phyloP scores from a whole-genome alignment of 2,797 vertebrate genomes.

The Epinephelus awoara region DNA sequence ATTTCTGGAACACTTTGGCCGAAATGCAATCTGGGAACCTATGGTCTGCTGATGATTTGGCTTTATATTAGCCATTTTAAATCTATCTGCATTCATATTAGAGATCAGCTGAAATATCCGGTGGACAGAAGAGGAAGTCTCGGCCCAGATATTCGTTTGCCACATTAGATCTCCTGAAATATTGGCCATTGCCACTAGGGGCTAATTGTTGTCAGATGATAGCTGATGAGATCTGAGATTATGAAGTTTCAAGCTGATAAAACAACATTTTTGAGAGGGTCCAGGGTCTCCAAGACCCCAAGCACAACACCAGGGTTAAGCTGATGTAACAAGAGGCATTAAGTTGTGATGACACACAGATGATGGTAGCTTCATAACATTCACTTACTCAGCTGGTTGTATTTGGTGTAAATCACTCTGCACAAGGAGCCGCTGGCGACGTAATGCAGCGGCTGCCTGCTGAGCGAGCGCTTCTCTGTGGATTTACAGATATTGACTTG shows the following conservation, averaged over 20 bases:
- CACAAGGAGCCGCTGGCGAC: slow-evolving; percentile 14
- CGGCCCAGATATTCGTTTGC: too few species aligned
- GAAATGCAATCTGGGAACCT: too few species aligned
- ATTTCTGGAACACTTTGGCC: too few species aligned
- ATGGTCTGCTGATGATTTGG: too few species aligned
- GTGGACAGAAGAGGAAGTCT: too few species aligned
- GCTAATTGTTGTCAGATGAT: too few species aligned
- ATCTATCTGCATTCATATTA: too few species aligned
- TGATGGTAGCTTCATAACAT: slow-evolving; percentile 3
- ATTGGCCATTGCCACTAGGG: too few species aligned
- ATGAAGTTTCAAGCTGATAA: neutral
- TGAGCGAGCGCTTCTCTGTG: slow-evolving; percentile 49
- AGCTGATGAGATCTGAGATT: too few species aligned
- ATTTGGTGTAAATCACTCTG: slow-evolving; percentile 32
- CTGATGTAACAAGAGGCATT: neutral
- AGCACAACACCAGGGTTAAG: neutral
- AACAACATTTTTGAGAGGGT: neutral
- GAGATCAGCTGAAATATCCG: too few species aligned
- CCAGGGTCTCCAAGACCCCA: neutral
- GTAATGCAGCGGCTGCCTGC: slow-evolving; percentile 22
- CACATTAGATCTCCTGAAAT: too few species aligned
- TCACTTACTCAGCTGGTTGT: slow-evolving; percentile 20
- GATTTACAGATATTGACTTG: slow-evolving; percentile 58
- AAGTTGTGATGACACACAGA: neutral
- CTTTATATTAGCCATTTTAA: too few species aligned